A percentile compares a stretch with the other conserved stretches of the same genome.
Conservation (phyloP, 2,888 invertebrate species). For the Sericinus montela region DNA sequence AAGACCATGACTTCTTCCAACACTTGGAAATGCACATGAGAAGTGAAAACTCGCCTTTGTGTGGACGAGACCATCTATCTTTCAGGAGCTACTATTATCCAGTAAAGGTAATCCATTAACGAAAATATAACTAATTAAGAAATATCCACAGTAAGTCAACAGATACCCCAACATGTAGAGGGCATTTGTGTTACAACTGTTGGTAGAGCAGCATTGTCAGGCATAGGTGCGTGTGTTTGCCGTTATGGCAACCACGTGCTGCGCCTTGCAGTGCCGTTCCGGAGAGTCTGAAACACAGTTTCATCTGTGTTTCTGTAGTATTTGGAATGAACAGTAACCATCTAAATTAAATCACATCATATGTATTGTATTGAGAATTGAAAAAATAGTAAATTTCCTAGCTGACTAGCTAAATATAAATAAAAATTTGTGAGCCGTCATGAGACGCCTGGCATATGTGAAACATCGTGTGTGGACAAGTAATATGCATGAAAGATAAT, state of each 20-base stretch:
- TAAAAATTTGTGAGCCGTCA: too few relatives aligned
- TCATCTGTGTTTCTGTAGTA: constrained; percentile 54
- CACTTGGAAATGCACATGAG: constrained; percentile 99
- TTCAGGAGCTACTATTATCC: constrained; percentile 99
- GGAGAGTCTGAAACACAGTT: constrained; percentile 63
- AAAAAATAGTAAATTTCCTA: too few relatives aligned
- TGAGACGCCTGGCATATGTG: too few relatives aligned
- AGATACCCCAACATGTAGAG: constrained; percentile 34
- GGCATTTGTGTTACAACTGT: constrained; percentile 66
- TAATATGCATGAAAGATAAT: too few relatives aligned
- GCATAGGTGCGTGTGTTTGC: constrained; percentile 33
- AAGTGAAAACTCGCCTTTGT: constrained; percentile 96
- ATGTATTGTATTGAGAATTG: too few relatives aligned
- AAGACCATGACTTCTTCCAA: constrained; percentile 99
- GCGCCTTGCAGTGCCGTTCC: constrained; percentile 40
- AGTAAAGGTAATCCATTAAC: constrained; percentile 85
- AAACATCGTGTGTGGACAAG: too few relatives aligned
- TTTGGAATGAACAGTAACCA: constrained; percentile 54
- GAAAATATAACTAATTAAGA: background rate
- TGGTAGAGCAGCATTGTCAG: constrained; percentile 53
- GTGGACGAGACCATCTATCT: constrained; percentile 98
- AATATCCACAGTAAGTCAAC: constrained; percentile 68
- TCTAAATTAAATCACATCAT: background rate
- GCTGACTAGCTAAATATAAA: too few relatives aligned
- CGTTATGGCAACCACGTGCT: constrained; percentile 55